Evolutionary conservation across 2,113 vertebrate genomes (phyloP).

Genomic region (Pollimyrus isidori): DNA sequence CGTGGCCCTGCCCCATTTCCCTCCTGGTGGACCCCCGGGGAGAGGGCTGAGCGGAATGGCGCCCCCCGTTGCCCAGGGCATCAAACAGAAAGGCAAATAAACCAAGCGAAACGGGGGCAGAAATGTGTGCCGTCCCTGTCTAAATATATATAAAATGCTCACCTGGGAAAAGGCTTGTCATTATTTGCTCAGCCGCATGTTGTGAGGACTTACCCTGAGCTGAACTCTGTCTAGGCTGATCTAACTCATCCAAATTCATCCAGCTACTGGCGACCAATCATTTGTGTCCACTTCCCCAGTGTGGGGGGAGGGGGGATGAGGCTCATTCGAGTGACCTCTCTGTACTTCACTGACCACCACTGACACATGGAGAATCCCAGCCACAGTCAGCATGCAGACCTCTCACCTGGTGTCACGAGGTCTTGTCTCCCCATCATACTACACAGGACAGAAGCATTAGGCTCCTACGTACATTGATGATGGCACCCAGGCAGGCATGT

Average conservation of each 20-base stretch:
- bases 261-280: not conserved
- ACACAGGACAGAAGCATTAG: not conserved
- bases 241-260: not conserved
- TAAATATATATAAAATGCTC: conserved; percentile 5
- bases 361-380: not conserved
- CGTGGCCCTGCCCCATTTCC: not conserved
- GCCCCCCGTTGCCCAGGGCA: not conserved
- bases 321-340: not conserved
- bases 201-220: not conserved
- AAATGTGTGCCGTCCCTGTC: not conserved
- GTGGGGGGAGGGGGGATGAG: not conserved
- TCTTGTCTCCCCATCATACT: not conserved
- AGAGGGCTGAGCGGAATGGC: not conserved
- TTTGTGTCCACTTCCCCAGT: not conserved
- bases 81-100: not conserved
- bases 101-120: not conserved
- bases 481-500: not conserved
- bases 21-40: not conserved
- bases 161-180: not conserved
- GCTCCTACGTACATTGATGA: not conserved
- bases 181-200: not conserved
- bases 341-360: not conserved
- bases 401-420: not conserved
- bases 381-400: not conserved
- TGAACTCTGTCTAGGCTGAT: not conserved